phyloP scores from a whole-genome alignment of 2,113 vertebrate genomes.

The Microtus ochrogaster region DNA sequence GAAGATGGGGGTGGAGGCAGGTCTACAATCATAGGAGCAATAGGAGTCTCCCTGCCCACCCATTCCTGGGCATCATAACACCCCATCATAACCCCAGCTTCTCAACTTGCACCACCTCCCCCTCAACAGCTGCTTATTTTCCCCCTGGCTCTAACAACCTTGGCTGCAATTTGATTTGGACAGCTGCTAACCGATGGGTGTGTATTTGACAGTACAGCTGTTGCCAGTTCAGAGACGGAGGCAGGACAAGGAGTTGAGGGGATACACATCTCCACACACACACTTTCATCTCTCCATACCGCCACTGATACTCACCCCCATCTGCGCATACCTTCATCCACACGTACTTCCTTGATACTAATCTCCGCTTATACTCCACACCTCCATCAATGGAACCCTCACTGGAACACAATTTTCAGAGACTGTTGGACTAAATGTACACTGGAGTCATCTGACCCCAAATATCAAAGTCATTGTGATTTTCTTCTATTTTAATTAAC shows the following conservation, averaged over 20 bases:
- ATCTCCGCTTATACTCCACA: too few species aligned
- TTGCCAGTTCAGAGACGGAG: not conserved
- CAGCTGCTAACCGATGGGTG: conserved; percentile 49
- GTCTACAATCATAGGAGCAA: not conserved
- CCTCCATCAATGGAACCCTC: too few species aligned
- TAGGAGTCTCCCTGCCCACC: not conserved
- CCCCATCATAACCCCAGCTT: not conserved
- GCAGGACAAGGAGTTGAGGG: not conserved
- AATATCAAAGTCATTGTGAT: not conserved
- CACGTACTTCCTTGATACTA: too few species aligned
- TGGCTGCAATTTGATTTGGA: conserved; percentile 44
- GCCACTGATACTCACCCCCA: not conserved
- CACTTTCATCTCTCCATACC: not conserved
- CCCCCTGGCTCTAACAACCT: conserved; percentile 21
- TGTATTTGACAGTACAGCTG: conserved; percentile 32
- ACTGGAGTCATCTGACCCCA: not conserved
- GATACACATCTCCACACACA: too few species aligned
- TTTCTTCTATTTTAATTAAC: not conserved
- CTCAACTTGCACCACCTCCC: not conserved
- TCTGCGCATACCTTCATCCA: not conserved
- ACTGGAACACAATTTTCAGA: not conserved
- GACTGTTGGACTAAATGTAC: fast-evolving
- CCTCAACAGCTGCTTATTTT: conserved; percentile 28
- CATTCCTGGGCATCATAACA: not conserved
- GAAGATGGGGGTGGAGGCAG: not conserved